These are phyloP conservation scores for Zeus faber DNA, from an alignment of 2,113 vertebrate species.

Conservation along the genomic window DNA sequence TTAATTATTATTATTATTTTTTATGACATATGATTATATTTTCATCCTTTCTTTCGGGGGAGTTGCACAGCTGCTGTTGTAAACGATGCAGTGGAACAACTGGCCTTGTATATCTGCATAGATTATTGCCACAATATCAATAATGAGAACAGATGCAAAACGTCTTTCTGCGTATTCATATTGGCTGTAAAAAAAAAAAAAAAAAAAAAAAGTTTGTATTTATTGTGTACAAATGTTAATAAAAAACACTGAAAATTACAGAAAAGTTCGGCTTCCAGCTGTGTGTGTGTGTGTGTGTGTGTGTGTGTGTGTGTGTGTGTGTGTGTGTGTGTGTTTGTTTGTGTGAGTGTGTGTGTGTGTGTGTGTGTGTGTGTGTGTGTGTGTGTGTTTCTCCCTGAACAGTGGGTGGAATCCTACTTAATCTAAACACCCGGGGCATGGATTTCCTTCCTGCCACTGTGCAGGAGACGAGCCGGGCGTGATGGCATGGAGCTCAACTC, in stretches of 20 bases:
- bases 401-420: too few relatives aligned
- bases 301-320: slow-evolving; percentile 1
- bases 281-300: not conserved
- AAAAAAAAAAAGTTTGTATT: slow-evolving; percentile 98
- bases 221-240: slow-evolving; percentile 99
- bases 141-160: slow-evolving; percentile 79
- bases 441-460: slow-evolving; percentile 59
- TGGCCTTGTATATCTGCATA: slow-evolving; percentile 55
- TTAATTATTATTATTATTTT: slow-evolving; percentile 78
- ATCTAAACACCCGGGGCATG: not conserved
- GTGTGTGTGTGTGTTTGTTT: not conserved
- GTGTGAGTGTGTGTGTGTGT: not conserved
- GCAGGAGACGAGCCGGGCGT: slow-evolving; percentile 16
- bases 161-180: slow-evolving; percentile 90
- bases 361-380: slow-evolving; percentile 17
- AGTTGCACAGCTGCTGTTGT: slow-evolving; percentile 84
- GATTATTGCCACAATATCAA: slow-evolving; percentile 77
- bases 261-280: too few relatives aligned
- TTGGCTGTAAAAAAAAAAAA: slow-evolving; percentile 90
- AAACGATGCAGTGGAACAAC: slow-evolving; percentile 50
- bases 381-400: too few relatives aligned
- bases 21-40: slow-evolving; percentile 64
- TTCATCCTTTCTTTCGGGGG: slow-evolving; percentile 75
- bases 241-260: slow-evolving; percentile 78
- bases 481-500: slow-evolving; percentile 14